These are phyloP conservation scores for Yasuhikotakia modesta DNA, from an alignment of 2,797 vertebrate genomes.

Conservation along the genomic window DNA sequence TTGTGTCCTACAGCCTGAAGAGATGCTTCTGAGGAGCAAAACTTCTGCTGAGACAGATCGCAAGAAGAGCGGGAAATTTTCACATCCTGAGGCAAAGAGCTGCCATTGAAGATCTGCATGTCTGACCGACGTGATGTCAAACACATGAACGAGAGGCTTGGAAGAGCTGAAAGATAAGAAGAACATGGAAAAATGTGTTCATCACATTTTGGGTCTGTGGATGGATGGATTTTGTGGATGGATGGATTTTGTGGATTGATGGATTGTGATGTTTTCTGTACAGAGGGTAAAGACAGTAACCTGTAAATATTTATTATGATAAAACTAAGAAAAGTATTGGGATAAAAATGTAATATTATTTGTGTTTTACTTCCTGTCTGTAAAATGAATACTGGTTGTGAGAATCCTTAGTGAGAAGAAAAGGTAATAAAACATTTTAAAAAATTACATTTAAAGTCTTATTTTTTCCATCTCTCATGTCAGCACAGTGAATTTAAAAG, in stretches of 20 bases:
- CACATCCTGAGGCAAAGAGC: constrained; percentile 53
- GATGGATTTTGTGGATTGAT: not conserved
- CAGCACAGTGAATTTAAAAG: too few relatives aligned
- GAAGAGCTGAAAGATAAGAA: not conserved
- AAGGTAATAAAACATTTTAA: too few relatives aligned
- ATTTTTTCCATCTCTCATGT: too few relatives aligned
- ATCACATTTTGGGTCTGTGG: too few relatives aligned
- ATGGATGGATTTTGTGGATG: not conserved
- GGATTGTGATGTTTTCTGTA: not conserved
- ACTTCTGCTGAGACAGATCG: constrained; percentile 53
- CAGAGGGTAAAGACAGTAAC: not conserved
- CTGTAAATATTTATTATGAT: not conserved
- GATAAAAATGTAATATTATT: not conserved
- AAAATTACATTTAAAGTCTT: too few relatives aligned
- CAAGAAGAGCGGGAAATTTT: constrained; percentile 61
- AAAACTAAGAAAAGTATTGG: not conserved
- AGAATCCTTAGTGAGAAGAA: not conserved
- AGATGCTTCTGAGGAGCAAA: constrained; percentile 69
- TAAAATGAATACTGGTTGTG: not conserved
- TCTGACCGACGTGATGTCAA: too few relatives aligned
- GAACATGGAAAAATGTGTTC: too few relatives aligned
- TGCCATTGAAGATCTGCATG: constrained; percentile 59
- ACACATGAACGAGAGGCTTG: not conserved
- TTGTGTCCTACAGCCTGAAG: constrained; percentile 55
- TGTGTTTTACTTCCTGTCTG: not conserved